Base-by-base conservation (phyloP, 2,888 invertebrate genomes). In the Drosophila mimetica region DNA sequence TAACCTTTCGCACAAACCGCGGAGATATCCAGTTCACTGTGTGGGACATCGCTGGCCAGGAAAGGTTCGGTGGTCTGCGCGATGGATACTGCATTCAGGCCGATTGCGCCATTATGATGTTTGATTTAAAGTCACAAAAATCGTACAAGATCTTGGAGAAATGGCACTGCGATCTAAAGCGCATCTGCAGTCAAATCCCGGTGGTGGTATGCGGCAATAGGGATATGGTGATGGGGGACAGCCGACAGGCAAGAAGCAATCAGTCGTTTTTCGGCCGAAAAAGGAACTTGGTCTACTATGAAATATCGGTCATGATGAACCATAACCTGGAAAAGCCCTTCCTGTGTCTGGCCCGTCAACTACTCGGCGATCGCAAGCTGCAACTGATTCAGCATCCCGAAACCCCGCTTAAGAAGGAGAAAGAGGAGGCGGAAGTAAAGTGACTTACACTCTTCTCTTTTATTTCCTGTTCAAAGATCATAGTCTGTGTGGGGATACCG, bases 191-290 rank as follows among this genome's bases (percentile, higher is more conserved):
- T 1, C 2, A 41, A 3, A 42, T 42, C 20, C 42, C 42, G 9
- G 22, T 42, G 13, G n/a, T 42, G 3, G 14, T 25, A 4, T 42
- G 22, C n/a, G 22, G 25, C 7, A 42, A 42, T 6, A 13, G 25
- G 14, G 22, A 1, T 1, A n/a, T 4, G 6, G 1, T 9, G 1
- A 25, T 0, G 4, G 2, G 0, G 1, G 3, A 4, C 7, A 1
- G 7, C 25, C 25, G 1, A 0, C 8, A 9, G 8, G 4, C 2
- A 14, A 4, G 1, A 7, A 3, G 9, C 22, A 3, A 11, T 13
- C 20, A 20, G 2, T n/a, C 8, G 6, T 13, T 2, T 1, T 22
- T 25, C n/a, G 9, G 20, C 4, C 42, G 42, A 8, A n/a, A 9
- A 2, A 18, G 4, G 4, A 22, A 42, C 22, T 8, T 42, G 1